Percentiles rank a stretch among this genome's conserved stretches.
Evolutionary conservation across 2,888 invertebrate species (phyloP).

Genomic region (Phengaris alcon): DNA sequence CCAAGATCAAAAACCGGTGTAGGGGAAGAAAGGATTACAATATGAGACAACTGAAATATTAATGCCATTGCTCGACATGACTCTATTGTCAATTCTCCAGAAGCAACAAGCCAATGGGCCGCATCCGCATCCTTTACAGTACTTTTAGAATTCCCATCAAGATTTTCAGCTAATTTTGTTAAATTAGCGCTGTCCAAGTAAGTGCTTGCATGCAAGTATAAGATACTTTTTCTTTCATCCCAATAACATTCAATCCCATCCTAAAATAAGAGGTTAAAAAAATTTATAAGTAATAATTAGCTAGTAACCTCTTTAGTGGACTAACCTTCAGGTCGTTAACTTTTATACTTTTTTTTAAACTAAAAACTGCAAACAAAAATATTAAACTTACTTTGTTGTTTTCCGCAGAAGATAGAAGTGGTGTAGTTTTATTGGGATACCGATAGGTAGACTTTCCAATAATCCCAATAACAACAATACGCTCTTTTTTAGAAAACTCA

Average conservation of each 20-base stretch:
- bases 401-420: slow-evolving; percentile 73
- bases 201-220: slow-evolving; percentile 78
- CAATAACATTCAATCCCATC: slow-evolving; percentile 80
- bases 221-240: slow-evolving; percentile 70
- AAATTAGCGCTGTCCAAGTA: slow-evolving; percentile 64
- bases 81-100: slow-evolving; percentile 68
- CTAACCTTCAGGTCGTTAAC: too few species aligned
- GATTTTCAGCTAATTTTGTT: slow-evolving; percentile 51
- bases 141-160: slow-evolving; percentile 60
- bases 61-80: slow-evolving; percentile 85
- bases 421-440: slow-evolving; percentile 82
- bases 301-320: too few species aligned
- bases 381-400: slow-evolving; percentile 57
- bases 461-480: slow-evolving; percentile 84
- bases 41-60: slow-evolving; percentile 89
- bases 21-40: slow-evolving; percentile 79
- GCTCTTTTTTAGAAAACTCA: slow-evolving; percentile 72
- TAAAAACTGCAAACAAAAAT: neutral
- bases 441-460: slow-evolving; percentile 85
- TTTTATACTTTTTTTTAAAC: too few species aligned
- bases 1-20: slow-evolving; percentile 86
- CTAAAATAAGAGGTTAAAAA: slow-evolving; percentile 47
- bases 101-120: slow-evolving; percentile 82
- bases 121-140: slow-evolving; percentile 66
- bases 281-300: too few species aligned